These are phyloP conservation scores for Drosophila oshimai DNA, from an alignment of 1,140 invertebrate genomes.

Conservation along the genomic window DNA sequence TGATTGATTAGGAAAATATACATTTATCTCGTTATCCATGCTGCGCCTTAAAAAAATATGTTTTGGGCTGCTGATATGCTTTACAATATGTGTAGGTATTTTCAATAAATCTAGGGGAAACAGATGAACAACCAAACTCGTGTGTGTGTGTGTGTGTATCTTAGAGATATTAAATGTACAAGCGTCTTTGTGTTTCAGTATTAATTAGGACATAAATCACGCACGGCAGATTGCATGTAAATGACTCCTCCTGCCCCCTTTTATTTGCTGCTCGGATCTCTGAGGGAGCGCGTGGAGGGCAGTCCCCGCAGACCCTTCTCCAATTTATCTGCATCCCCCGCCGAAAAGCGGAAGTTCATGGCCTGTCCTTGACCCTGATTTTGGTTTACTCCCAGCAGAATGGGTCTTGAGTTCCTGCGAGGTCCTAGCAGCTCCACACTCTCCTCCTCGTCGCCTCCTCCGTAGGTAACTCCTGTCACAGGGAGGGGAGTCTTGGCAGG, in stretches of 20 bases:
- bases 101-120: constrained; percentile 11
- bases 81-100: constrained; percentile 41
- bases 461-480: constrained; percentile 22
- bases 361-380: constrained; percentile 46
- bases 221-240: constrained; percentile 47
- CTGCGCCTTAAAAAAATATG: constrained; percentile 31
- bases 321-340: constrained; percentile 81
- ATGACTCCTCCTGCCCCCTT: constrained; percentile 10
- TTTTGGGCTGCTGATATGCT: constrained; percentile 55
- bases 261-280: constrained; percentile 69
- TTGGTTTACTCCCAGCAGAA: constrained; percentile 40
- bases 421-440: constrained; percentile 65
- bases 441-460: constrained; percentile 54
- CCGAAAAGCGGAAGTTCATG: constrained; percentile 78
- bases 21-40: constrained; percentile 5
- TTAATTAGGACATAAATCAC: constrained; percentile 79
- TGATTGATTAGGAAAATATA: constrained; percentile 32
- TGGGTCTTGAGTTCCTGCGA: constrained; percentile 43
- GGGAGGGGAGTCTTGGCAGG: constrained; percentile 56
- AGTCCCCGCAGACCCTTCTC: constrained; percentile 76
- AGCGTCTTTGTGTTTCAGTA: constrained; percentile 80
- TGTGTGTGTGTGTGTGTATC: constrained; percentile 41
- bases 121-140: constrained; percentile 29
- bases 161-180: constrained; percentile 79
- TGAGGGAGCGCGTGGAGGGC: constrained; percentile 71